Evolutionary conservation across 2,113 vertebrate species (phyloP).

Genomic region (Ctenodactylus gundi): DNA sequence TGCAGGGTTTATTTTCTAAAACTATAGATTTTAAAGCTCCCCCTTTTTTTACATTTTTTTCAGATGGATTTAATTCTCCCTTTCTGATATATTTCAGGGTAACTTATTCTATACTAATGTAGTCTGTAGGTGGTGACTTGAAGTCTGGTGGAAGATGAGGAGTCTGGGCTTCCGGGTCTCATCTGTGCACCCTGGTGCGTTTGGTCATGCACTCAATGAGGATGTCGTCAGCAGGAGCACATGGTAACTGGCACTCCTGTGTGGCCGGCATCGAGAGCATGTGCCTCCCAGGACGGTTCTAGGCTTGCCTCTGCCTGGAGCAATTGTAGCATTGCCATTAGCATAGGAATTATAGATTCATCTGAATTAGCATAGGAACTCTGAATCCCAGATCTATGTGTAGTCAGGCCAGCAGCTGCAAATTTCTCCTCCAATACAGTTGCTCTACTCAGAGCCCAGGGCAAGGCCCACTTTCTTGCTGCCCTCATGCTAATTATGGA

Average conservation of each 20-base stretch:
- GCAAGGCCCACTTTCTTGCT: background rate
- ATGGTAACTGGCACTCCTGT: background rate
- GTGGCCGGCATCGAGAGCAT: background rate
- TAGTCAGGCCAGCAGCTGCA: background rate
- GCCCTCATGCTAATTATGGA: background rate
- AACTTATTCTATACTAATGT: background rate
- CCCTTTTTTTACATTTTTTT: background rate
- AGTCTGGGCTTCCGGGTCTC: background rate
- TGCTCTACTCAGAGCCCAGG: background rate
- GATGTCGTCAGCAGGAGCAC: background rate
- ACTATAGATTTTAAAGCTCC: background rate
- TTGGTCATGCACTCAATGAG: background rate
- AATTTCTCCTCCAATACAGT: rapidly evolving
- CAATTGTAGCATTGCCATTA: background rate
- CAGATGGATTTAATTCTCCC: background rate
- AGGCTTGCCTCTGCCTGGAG: background rate
- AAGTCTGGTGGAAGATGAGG: background rate
- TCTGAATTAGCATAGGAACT: background rate
- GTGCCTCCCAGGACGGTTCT: background rate
- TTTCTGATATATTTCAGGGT: background rate
- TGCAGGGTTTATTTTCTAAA: constrained; percentile 23
- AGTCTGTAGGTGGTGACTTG: background rate
- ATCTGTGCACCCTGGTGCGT: rapidly evolving
- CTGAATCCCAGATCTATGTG: background rate
- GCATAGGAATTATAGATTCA: background rate